Evolutionary conservation across 35 echinoderm and acorn worm genomes (phyloP), one percentile per base, ranked within the genome.

Genomic region (Diadema setosum): DNA sequence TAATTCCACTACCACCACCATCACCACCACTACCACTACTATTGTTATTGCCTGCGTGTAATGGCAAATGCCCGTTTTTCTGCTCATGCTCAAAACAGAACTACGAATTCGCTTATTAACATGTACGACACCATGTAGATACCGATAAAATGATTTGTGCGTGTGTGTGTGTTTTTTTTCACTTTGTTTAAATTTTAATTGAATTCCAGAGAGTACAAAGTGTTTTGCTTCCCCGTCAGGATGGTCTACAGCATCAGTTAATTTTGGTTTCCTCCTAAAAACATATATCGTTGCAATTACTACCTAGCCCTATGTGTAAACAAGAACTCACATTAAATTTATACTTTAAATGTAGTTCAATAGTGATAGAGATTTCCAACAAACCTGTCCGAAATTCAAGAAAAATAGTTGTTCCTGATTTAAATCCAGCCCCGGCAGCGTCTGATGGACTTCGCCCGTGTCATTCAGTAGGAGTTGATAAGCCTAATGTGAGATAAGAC

Each of bases 351-450:
- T n/a, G 48, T 52, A 52, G n/a, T 11, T 11, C 48, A 52, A 11
- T n/a, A 52, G 48, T 52, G 48, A 9, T 11, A 52, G n/a, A 52
- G 9, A 52, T 52, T 52, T 11, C 9, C n/a, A 52, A 39, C 73
- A 21, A 42, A 78, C 73, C 73, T 78, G 73, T 24, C 27, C 73
- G 25, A 78, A 78, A 36, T 36, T 78, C 34, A 78, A 41, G 73
- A 78, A 78, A 78, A 78, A 78, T 44, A 78, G 33, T 78, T 78
- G 73, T 78, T 78, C 73, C 21, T 78, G 73, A 9, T 34, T 78
- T 36, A 15, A n/a, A 23, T 78, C 25, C 18, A 78, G 8, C 21
- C 73, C 73, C 0, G 73, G 73, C 34, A 78, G 73, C 1, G 20
- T 39, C 21, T 16, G 73, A 7, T 34, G 73, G 18, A 36, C 37